A percentile compares a stretch with the other conserved stretches of the same genome.
Evolutionary conservation across 2,797 vertebrate genomes (phyloP).

Genomic region (Megaceryle alcyon): DNA sequence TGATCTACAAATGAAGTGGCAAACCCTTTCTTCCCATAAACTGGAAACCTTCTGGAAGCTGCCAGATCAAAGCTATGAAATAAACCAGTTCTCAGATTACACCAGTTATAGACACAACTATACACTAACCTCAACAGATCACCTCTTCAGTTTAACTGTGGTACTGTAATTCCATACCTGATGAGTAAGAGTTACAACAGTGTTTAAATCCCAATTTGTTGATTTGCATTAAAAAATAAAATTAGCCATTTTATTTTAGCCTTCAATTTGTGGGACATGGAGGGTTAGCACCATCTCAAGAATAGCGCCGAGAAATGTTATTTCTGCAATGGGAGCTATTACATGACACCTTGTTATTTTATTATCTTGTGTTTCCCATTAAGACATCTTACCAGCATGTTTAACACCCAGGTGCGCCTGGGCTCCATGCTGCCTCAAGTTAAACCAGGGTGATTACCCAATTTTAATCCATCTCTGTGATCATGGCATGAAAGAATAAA

Average conservation of each 20-base stretch:
- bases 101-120: not conserved
- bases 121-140: not conserved
- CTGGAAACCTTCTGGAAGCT: slow-evolving; percentile 28
- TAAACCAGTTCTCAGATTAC: not conserved
- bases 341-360: not conserved
- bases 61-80: slow-evolving; percentile 34
- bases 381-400: accelerated
- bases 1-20: slow-evolving; percentile 18
- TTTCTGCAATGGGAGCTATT: not conserved
- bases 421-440: not conserved
- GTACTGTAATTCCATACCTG: not conserved
- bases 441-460: not conserved
- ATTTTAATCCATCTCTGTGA: not conserved
- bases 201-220: not conserved
- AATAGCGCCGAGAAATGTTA: not conserved
- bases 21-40: slow-evolving; percentile 32
- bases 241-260: not conserved
- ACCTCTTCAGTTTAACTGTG: not conserved
- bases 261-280: not conserved
- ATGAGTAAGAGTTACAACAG: not conserved
- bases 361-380: not conserved
- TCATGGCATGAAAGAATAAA: not conserved
- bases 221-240: not conserved
- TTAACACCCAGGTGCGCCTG: not conserved
- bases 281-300: not conserved